Evolutionary conservation across 2,797 vertebrate genomes (phyloP), one percentile per base, ranked within the genome.

Genomic region (Petrocephalus sullivani): DNA sequence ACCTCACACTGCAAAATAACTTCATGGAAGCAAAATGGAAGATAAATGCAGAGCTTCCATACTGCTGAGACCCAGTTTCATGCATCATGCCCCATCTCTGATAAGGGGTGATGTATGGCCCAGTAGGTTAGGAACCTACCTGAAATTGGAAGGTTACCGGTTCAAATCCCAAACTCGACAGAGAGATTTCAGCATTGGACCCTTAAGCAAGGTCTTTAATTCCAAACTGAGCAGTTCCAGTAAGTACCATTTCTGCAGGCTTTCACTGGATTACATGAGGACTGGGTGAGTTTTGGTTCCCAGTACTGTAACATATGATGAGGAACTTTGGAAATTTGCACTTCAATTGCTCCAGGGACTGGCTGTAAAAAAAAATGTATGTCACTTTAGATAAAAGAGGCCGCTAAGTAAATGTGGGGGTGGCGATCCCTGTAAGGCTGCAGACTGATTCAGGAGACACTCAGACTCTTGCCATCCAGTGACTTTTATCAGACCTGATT

Each of bases 401-500:
- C 64, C 33, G 23, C 23, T 14, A 67, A 60, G 1, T 41, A 8
- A 78, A 19, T 19, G 41, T 49, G 75, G 41, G 75, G 41, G n/a
- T 0, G 41, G 75, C 7, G 58, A 1, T 7, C 41, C 37, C 75
- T 81, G 46, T 81, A n/a, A 81, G 75, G 41, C 75, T 49, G 75
- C 19, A 46, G 75, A 49, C 2, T 10, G 41, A 41, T n/a, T 81
- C 19, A 46, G 41, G 75, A 81, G 19, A 19, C 0, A 2, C 37
- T 16, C 56, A 16, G 7, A 41, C 56, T 60, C 33, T 58, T 12
- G 21, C 19, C n/a, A 58, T 33, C 37, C 54, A 37, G 87, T 81
- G 83, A 89, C 94, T 95, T 94, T 93, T 94, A 94, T 96, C 94
- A 93, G 54, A 87, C 87, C 89, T 90, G 93, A 91, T 94, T 92